Base-by-base conservation (phyloP, 2,797 vertebrate species). In the Melanotaenia boesemani region DNA sequence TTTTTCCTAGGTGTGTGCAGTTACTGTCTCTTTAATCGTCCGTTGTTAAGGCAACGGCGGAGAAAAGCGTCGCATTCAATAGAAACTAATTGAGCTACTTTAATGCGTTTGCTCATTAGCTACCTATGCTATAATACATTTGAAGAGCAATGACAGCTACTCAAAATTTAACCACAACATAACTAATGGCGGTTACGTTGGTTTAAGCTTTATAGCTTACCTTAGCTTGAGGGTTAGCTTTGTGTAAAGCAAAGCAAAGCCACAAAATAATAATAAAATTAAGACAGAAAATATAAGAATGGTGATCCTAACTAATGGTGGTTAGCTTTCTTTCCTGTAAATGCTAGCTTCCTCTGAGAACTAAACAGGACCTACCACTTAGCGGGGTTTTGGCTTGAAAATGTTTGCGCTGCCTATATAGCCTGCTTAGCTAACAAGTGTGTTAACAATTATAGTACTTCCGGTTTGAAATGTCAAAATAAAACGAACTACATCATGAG, bases 11-110 rank as follows among this genome's bases (percentile, higher is more conserved):
- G 36, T 10, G 36, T 37, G 36, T 10, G 8, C 36, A 37, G 70
- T 10, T 61, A 60, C 76, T 90, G 80, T 86, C 80, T 22, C 86
- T 90, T 90, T 91, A 90, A 92, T 34, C 59, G 8, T 2, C 41
- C 44, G 92, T 91, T 91, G 90, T 91, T 81, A 85, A 2, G 67
- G 92, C 89, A 92, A 92, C 91, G 73, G 72, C 57, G 2, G 9
- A 37, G 61, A 58, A 57, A 26, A 70, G 82, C 79, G 74, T 85
- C 84, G 58, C 26, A 15, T 26, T 48, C 41, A 10, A 12, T 9
- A n/a, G 10, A 57, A 24, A 63, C 41, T 54, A 6, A 68, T 36
- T 70, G 63, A 54, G 39, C 62, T 67, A 30, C 26, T 39, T 68
- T 59, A 62, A 26, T 26, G 24, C 26, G 52, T 10, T 0, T 22